These are phyloP conservation scores for Papilio dardanus DNA, from an alignment of 1,140 invertebrate species.

Conservation along the genomic window DNA sequence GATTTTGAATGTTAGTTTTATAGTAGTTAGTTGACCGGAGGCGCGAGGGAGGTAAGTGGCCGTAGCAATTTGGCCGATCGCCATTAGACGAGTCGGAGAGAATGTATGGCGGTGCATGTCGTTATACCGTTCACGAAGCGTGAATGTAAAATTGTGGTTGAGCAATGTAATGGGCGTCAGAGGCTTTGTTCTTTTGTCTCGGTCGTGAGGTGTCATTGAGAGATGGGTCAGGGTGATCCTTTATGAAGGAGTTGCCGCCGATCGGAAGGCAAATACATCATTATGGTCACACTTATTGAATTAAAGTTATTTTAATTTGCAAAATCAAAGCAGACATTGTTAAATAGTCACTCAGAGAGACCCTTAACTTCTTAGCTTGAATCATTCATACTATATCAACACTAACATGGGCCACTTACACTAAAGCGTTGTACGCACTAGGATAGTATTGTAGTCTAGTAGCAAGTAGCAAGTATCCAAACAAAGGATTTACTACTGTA, in stretches of 20 bases:
- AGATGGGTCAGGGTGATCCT: slow-evolving; percentile 64
- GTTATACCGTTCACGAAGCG: slow-evolving; percentile 65
- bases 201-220: slow-evolving; percentile 63
- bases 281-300: background rate
- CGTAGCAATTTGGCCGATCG: slow-evolving; percentile 62
- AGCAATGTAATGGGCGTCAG: slow-evolving; percentile 57
- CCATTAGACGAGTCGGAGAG: slow-evolving; percentile 59
- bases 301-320: too few species aligned
- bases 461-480: too few species aligned
- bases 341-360: too few species aligned
- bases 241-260: slow-evolving; percentile 14
- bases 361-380: too few species aligned
- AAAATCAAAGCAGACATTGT: too few species aligned
- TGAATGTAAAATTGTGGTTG: slow-evolving; percentile 68
- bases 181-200: slow-evolving; percentile 73
- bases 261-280: background rate
- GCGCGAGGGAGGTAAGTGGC: slow-evolving; percentile 57
- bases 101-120: slow-evolving; percentile 53
- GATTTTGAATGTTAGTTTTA: background rate
- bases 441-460: too few species aligned
- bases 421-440: too few species aligned
- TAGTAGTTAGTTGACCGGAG: slow-evolving; percentile 40
- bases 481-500: too few species aligned
- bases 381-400: too few species aligned
- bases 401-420: too few species aligned